phyloP scores from a whole-genome alignment of 2,888 invertebrate species.

The Yponomeuta sedellus region DNA sequence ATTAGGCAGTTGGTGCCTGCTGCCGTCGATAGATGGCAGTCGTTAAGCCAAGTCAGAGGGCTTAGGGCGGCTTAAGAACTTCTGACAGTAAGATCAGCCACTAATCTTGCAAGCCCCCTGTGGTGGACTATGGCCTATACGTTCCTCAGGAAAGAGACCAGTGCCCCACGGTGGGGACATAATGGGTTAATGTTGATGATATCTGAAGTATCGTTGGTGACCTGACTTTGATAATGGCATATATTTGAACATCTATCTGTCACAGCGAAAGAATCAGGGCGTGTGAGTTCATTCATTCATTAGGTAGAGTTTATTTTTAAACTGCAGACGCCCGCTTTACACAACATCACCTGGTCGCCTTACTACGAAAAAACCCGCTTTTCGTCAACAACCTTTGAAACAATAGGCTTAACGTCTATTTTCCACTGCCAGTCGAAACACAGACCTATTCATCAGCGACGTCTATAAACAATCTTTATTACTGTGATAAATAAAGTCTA shows the following conservation, averaged over 20 bases:
- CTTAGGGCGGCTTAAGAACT: too few species aligned
- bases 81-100: too few species aligned
- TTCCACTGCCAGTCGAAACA: neutral
- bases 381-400: neutral
- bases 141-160: too few species aligned
- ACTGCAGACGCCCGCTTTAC: neutral
- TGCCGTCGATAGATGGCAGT: too few species aligned
- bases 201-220: too few species aligned
- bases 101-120: too few species aligned
- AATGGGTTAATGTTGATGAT: too few species aligned
- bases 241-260: neutral
- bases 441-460: neutral
- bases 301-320: neutral
- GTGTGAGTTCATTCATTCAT: neutral
- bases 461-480: neutral
- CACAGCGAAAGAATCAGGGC: neutral
- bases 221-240: too few species aligned
- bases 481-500: neutral
- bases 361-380: neutral
- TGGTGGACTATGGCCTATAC: too few species aligned
- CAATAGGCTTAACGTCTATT: neutral
- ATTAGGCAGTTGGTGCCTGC: too few species aligned
- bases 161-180: too few species aligned
- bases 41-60: too few species aligned
- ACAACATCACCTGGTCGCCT: slow-evolving; percentile 2